A percentile compares a stretch with the other conserved stretches of the same genome.
Conservation (phyloP, 2,888 invertebrate genomes). For the Athalia circularis region DNA sequence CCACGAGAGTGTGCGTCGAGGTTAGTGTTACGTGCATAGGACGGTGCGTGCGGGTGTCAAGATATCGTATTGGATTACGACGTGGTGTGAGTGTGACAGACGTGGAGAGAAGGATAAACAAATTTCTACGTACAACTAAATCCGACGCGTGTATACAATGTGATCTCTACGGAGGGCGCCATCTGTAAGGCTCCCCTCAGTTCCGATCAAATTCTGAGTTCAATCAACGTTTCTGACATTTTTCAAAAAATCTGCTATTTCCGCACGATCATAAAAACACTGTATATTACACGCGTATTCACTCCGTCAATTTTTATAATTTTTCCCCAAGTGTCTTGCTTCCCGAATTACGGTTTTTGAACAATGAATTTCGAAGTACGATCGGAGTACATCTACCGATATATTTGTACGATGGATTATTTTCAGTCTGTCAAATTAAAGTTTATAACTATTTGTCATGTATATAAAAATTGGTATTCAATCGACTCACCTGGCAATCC, state of each 20-base stretch:
- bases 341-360: not conserved
- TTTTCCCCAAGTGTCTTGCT: constrained; percentile 42
- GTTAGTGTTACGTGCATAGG: constrained; percentile 14
- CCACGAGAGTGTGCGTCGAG: not conserved
- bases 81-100: constrained; percentile 2
- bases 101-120: constrained; percentile 29
- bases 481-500: constrained; percentile 83
- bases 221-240: no score
- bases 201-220: no score
- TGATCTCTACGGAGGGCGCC: constrained; percentile 3
- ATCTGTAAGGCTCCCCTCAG: not conserved
- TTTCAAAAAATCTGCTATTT: no score
- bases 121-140: not conserved
- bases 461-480: not conserved
- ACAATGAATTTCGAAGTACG: not conserved
- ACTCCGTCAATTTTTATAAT: not conserved
- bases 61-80: not conserved
- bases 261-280: no score
- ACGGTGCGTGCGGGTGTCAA: not conserved
- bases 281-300: no score
- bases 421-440: no score
- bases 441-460: no score
- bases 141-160: not conserved
- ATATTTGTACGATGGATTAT: no score
- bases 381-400: no score